Evolutionary conservation across 2,888 invertebrate species (phyloP), one percentile per base, ranked within the genome.

Genomic region (Volucella bombylans): DNA sequence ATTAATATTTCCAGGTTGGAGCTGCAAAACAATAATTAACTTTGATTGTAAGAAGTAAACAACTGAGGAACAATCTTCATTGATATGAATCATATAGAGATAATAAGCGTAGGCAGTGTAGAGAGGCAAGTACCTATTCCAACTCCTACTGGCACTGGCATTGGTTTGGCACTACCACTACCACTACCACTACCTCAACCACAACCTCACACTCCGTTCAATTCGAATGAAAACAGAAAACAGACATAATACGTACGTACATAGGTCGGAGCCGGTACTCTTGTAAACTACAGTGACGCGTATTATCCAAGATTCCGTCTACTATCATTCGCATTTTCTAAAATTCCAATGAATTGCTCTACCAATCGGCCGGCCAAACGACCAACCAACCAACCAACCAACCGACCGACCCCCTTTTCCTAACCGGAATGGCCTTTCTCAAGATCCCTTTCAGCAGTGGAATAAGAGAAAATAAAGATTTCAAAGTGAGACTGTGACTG

Each of bases 291-390:
- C 38, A 73, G 18, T 62, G 62, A 62, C 68, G 55, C 43, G 14
- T 54, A 68, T 80, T 80, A 80, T 68, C 43, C 55, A 62, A 45
- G 15, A 38, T 59, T 54, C 47, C 15, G 54, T 80, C 68, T 74
- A 8, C 18, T 43, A 49, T 74, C 38, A 62, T 80, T 80, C 79
- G 79, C 59, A 52, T 68, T 62, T 52, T 68, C 68, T 68, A 43
- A 54, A 80, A 80, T 80, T 73, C 73, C 67, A 72, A 52, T 79
- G 72, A 45, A 55, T 64, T 31, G 8, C n/a, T 55, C 31, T 31
- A 31, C 6, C 31, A 1, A 6, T 31, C 31, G 31, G 31, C 31
- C 31, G 31, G 6, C 31, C 4, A 31, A 31, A 6, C 31, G 31
- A 6, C 31, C 31, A 31, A 31, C 23, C 23, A 23, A 4, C 23